Percentiles rank a stretch among this genome's conserved stretches.
Evolutionary conservation across 2,113 vertebrate species (phyloP).

Genomic region (Colius striatus): DNA sequence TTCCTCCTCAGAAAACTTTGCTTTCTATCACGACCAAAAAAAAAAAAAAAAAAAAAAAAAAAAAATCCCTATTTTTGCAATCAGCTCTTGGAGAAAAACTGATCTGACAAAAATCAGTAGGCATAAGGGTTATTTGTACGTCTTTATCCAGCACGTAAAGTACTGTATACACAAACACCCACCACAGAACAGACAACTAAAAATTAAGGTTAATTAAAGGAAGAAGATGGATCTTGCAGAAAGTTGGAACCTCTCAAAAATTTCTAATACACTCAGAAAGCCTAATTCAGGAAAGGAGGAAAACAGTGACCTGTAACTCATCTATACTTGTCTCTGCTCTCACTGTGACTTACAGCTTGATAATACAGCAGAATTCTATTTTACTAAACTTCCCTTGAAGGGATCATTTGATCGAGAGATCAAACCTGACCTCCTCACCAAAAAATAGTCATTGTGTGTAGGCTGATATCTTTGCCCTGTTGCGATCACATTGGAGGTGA

Average conservation of each 20-base stretch:
- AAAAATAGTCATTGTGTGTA: not conserved
- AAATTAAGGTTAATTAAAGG: not conserved
- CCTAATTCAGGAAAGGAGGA: not conserved
- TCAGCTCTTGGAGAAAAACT: not conserved
- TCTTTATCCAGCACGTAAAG: not conserved
- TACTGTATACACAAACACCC: not conserved
- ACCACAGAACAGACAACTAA: not conserved
- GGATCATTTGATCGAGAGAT: conserved; percentile 3
- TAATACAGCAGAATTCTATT: not conserved
- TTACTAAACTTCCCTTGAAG: conserved; percentile 9
- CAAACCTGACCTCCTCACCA: not conserved
- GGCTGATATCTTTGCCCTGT: not conserved
- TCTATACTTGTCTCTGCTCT: not conserved
- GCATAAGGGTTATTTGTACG: not conserved
- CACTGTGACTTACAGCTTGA: conserved; percentile 1
- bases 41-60: not conserved
- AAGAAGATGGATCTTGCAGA: not conserved
- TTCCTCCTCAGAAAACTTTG: not conserved
- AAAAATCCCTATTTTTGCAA: not conserved
- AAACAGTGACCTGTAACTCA: conserved; percentile 13
- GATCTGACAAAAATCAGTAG: not conserved
- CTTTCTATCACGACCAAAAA: not conserved
- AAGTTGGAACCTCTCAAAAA: not conserved
- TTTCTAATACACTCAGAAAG: not conserved
- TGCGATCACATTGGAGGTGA: not conserved